These are phyloP conservation scores for Glaucopsyche alexis DNA, from an alignment of 2,888 invertebrate species.

Conservation along the genomic window DNA sequence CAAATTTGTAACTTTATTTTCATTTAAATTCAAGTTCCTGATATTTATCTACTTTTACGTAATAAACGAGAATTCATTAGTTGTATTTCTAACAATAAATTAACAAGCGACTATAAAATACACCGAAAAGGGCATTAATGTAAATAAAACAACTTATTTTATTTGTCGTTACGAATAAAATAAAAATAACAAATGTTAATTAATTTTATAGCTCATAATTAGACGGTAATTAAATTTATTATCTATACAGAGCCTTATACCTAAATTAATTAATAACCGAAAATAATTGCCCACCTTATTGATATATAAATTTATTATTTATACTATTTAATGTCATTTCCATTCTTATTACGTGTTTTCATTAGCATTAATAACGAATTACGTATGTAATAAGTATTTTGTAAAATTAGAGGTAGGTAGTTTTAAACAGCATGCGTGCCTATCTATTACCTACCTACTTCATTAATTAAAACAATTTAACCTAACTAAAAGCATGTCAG, in stretches of 20 bases:
- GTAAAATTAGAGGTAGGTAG: neutral
- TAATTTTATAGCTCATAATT: constrained; percentile 17
- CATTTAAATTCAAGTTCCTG: neutral
- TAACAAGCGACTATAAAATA: neutral
- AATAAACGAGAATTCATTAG: constrained; percentile 8
- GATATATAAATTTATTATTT: constrained; percentile 17
- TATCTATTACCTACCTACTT: neutral
- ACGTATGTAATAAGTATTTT: constrained; percentile 8
- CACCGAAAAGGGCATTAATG: neutral
- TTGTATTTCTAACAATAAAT: constrained; percentile 6
- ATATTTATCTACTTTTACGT: constrained; percentile 11
- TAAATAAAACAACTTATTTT: constrained; percentile 16
- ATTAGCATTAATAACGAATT: neutral
- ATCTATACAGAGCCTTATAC: neutral
- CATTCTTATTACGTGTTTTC: neutral
- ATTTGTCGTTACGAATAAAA: neutral
- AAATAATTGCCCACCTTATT: constrained; percentile 17
- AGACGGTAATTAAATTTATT: constrained; percentile 6
- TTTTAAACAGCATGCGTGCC: neutral
- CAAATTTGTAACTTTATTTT: constrained; percentile 33
- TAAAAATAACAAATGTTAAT: constrained; percentile 19
- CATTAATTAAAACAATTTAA: neutral
- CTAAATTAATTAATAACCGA: neutral
- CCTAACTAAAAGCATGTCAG: no score
- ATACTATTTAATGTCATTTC: constrained; percentile 3